phyloP scores from a whole-genome alignment of 1,140 invertebrate genomes.

The Drosophila persimilis region DNA sequence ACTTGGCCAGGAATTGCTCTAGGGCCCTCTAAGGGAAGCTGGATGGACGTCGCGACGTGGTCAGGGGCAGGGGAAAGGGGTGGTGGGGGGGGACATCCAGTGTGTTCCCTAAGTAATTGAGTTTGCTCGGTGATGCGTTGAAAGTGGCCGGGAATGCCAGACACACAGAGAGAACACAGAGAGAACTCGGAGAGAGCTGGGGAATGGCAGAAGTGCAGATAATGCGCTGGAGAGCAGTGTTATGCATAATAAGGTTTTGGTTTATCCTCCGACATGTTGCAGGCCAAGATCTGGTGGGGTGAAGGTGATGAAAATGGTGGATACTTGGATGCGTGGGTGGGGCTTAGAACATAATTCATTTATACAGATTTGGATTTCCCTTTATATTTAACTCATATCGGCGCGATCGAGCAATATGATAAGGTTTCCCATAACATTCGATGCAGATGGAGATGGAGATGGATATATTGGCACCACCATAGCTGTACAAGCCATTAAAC shows the following conservation, averaged over 20 bases:
- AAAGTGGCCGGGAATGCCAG: conserved; percentile 12
- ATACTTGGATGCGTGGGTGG: too few species aligned
- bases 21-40: conserved; percentile 26
- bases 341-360: too few species aligned
- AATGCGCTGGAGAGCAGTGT: conserved; percentile 23
- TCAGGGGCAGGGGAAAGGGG: neutral
- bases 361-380: too few species aligned
- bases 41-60: too few species aligned
- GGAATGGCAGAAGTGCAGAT: conserved; percentile 4
- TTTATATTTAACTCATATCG: too few species aligned
- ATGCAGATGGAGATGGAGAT: too few species aligned
- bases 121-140: conserved; percentile 50
- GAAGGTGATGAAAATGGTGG: neutral
- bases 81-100: conserved; percentile 27
- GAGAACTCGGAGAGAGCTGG: neutral
- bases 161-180: neutral
- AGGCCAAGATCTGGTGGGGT: neutral
- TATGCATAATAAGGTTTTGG: conserved; percentile 21
- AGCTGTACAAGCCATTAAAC: too few species aligned
- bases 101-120: conserved; percentile 66
- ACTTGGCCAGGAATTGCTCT: conserved; percentile 48
- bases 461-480: too few species aligned
- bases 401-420: too few species aligned
- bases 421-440: too few species aligned
- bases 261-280: neutral